Evolutionary conservation across 2,888 invertebrate species (phyloP), one percentile per base, ranked within the genome.

Genomic region (Drosophila quinaria): DNA sequence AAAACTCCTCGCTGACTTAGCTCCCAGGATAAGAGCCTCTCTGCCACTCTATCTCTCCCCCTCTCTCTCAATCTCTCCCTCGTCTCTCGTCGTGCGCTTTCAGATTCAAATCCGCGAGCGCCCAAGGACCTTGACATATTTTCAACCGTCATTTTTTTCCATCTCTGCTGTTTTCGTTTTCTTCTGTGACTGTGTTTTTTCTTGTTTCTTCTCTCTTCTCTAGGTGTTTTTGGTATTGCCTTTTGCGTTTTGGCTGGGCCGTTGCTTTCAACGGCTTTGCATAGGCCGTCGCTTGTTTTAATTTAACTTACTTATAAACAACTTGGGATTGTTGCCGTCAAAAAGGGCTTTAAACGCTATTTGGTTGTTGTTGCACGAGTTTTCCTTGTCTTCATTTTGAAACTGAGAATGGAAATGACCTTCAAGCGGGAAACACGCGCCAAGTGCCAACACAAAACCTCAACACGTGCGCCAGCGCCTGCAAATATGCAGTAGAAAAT

Each of bases 121-220:
- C 63, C 52, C 63, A 79, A 64, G 44, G 75, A 84, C 83, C 83
- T 84, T 84, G 83, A 84, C 83, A 84, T 78, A 84, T 86, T 83
- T 84, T 22, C n/a, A 61, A 71, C 58, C 80, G 42, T 55, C 5
- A 65, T 42, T 58, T 78, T 58, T 68, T 56, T 49, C 39, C 60
- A 29, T 73, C 73, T 50, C 39, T 35, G 44, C 55, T 60, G 55
- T 56, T 44, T 59, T 29, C 52, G 46, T 46, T 42, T 64, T 29
- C 17, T 31, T 19, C 6, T 33, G 49, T 1, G 17, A 33, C 33
- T 49, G 31, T 10, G 33, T 49, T 51, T 52, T 51, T 9, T 52
- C 8, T 4, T 0, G 13, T 1, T 35, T 0, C 13, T 1, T 37
- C 2, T 37, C 17, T 59, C 50, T 49, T 56, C 51, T 41, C 50